Evolutionary conservation across 2,888 invertebrate genomes (phyloP).

Genomic region (Dynastes grantii): DNA sequence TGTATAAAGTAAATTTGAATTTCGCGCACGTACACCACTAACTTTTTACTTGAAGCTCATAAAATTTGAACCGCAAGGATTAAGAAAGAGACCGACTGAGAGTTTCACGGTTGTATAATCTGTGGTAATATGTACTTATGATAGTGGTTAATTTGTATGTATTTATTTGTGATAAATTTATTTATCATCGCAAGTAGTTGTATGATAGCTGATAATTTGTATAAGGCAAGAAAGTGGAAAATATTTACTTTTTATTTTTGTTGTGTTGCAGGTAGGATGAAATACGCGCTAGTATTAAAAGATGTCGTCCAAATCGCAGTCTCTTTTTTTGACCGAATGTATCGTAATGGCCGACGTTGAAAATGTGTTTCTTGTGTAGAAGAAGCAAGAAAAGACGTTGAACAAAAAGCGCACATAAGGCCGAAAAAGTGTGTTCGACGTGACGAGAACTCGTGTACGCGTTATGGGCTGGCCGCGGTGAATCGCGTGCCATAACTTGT

Average conservation of each 20-base stretch:
- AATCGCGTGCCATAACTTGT: constrained; percentile 37
- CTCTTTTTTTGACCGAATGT: constrained; percentile 54
- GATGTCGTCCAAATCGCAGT: constrained; percentile 48
- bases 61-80: too few relatives aligned
- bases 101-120: too few relatives aligned
- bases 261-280: constrained; percentile 12
- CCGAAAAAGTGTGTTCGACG: constrained; percentile 25
- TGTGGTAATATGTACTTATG: too few relatives aligned
- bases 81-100: too few relatives aligned
- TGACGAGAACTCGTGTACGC: constrained; percentile 22
- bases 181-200: too few relatives aligned
- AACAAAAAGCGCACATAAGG: constrained; percentile 10
- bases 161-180: too few relatives aligned
- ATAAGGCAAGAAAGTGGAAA: neutral
- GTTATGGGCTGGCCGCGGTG: constrained; percentile 45
- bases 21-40: too few relatives aligned
- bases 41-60: too few relatives aligned
- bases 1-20: too few relatives aligned
- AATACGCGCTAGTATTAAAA: constrained; percentile 31
- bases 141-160: too few relatives aligned
- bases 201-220: neutral
- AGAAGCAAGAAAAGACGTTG: constrained; percentile 52
- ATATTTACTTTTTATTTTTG: constrained; percentile 16
- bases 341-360: constrained; percentile 65
- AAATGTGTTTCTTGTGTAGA: constrained; percentile 65